Evolutionary conservation across 35 echinoderm and acorn worm genomes (phyloP).

Genomic region (Diadema setosum): DNA sequence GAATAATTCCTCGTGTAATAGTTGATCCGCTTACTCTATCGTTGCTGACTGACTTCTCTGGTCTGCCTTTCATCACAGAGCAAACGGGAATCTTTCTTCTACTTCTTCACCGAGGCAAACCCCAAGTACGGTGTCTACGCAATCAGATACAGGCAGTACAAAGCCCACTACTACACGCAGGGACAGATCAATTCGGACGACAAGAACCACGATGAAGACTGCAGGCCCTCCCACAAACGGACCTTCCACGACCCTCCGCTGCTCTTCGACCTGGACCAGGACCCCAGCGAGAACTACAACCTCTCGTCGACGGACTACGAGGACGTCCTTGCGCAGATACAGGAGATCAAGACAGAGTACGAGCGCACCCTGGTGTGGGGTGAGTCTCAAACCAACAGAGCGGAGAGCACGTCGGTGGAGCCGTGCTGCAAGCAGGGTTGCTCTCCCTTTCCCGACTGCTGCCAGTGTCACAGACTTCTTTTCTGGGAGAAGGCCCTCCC

Average conservation of each 20-base stretch:
- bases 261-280: constrained; percentile 75
- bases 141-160: constrained; percentile 91
- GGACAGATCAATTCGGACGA: constrained; percentile 59
- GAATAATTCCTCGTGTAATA: too few relatives aligned
- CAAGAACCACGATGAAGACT: constrained; percentile 77
- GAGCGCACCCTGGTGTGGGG: constrained; percentile 69
- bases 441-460: constrained; percentile 80
- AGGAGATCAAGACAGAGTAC: constrained; percentile 51
- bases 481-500: too few relatives aligned
- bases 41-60: too few relatives aligned
- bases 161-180: constrained; percentile 85
- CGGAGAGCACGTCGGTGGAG: constrained; percentile 26
- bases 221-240: constrained; percentile 43
- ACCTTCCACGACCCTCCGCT: constrained; percentile 65
- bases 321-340: constrained; percentile 39
- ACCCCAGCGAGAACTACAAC: constrained; percentile 81
- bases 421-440: constrained; percentile 90
- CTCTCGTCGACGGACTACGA: constrained; percentile 25
- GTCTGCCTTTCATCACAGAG: too few relatives aligned
- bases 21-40: too few relatives aligned
- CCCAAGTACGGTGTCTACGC: constrained; percentile 74
- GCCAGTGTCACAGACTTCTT: constrained; percentile 43
- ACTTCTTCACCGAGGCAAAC: constrained; percentile 50
- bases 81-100: constrained; percentile 76
- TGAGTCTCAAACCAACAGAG: constrained; percentile 29